phyloP scores from a whole-genome alignment of 2,797 vertebrate species.

The Gymnopithys bicolor region DNA sequence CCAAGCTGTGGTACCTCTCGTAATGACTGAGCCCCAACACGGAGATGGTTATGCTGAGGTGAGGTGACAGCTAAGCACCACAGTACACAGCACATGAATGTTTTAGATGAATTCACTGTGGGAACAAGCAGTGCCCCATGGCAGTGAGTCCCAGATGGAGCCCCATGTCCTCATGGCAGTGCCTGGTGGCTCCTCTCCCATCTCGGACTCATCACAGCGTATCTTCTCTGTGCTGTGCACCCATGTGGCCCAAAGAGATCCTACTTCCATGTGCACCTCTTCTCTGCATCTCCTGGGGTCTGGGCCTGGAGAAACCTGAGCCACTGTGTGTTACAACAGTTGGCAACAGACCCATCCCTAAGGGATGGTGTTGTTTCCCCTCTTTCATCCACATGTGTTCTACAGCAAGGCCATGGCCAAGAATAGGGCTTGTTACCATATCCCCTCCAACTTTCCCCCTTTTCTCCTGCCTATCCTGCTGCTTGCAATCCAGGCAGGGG shows the following conservation, averaged over 20 bases:
- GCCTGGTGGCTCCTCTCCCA: not conserved
- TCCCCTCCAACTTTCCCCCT: not conserved
- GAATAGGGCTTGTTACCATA: accelerated
- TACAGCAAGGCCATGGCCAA: not conserved
- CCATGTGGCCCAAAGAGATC: accelerated
- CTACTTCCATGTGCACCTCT: accelerated
- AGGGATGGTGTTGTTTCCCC: not conserved
- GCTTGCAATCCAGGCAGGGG: not conserved
- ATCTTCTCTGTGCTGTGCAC: accelerated
- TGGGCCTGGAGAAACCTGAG: not conserved
- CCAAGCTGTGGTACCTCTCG: not conserved
- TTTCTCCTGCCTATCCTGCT: not conserved
- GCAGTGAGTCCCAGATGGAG: not conserved
- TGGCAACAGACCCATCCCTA: not conserved
- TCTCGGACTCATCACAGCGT: accelerated
- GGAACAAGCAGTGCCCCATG: accelerated
- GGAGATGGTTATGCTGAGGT: accelerated
- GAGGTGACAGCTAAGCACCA: not conserved
- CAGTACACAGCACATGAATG: accelerated
- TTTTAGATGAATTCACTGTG: accelerated
- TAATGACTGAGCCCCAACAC: accelerated
- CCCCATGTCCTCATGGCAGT: accelerated
- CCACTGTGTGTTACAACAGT: not conserved
- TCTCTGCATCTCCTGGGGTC: not conserved
- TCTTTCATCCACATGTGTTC: not conserved